Base-by-base conservation (phyloP, 92 coral and sea anemone species). In the Anthopleura xanthogrammica region DNA sequence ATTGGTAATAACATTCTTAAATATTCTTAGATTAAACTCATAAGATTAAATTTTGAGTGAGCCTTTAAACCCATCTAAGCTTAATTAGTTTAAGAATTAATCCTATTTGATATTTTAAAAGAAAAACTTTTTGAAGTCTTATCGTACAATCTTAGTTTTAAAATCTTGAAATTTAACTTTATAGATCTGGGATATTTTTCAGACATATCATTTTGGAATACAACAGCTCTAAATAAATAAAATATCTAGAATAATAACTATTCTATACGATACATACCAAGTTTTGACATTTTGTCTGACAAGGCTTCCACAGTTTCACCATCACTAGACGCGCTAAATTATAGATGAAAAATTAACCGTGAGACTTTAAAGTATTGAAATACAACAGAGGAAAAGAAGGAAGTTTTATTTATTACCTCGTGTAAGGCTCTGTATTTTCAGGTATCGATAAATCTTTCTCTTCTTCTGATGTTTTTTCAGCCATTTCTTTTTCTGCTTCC, bases 261-360 rank as follows among this genome's bases (percentile, higher is more conserved):
- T 43, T 43, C 22, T n/a, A n/a, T 16, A 40, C 43, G 14, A 77
- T 80, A 92, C 95, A 71, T 83, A 92, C 95, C 95, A 82, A 92
- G 76, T 81, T 89, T 92, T 29, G 95, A 92, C 82, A 89, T 85
- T 11, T 88, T 78, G 62, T 87, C 83, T 16, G 92, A 86, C 72
- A 92, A 84, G 12, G 85, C 78, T 54, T 89, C 95, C 81, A 92
- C 79, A 22, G 90, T 83, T n/a, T 86, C 85, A 77, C 23, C 76
- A 68, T 80, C 89, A 39, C 76, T 81, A 58, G 77, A 48, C 56
- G 24, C 77, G 42, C 52, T 46, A 75, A 75, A 75, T 7, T 13
- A 39, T 75, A 42, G 19, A 75, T 20, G 3, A 75, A 75, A 42
- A 41, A 1, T 2, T 17, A 42, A 0, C 78, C 1, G 16, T 42